Evolutionary conservation across 2,888 invertebrate species (phyloP).

Genomic region (Cacoxenus indagator): DNA sequence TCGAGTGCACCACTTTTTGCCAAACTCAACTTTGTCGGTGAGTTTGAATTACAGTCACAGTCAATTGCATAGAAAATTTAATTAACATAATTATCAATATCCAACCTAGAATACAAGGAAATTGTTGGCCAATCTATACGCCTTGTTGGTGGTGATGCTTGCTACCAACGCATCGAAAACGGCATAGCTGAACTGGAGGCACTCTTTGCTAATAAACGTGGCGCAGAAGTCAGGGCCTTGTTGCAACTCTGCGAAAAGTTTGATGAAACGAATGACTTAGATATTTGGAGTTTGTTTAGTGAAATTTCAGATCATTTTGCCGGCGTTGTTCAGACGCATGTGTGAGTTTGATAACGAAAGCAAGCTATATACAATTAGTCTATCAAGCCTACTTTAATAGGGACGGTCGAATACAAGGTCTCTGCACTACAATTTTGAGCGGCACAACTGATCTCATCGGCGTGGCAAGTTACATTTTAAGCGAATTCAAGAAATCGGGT

Average conservation of each 20-base stretch:
- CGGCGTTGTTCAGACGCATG: slow-evolving; percentile 63
- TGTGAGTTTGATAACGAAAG: slow-evolving; percentile 41
- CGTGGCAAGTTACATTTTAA: slow-evolving; percentile 49
- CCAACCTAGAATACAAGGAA: slow-evolving; percentile 66
- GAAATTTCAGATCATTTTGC: slow-evolving; percentile 66
- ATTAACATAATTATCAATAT: not conserved
- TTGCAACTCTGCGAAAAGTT: slow-evolving; percentile 65
- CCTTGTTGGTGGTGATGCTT: slow-evolving; percentile 60
- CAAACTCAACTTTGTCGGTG: slow-evolving; percentile 74
- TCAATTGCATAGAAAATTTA: not conserved
- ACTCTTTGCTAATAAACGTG: slow-evolving; percentile 55
- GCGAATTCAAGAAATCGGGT: slow-evolving; percentile 31
- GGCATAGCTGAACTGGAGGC: slow-evolving; percentile 63
- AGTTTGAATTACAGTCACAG: too few relatives aligned
- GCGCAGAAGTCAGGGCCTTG: slow-evolving; percentile 54
- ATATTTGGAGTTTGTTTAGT: slow-evolving; percentile 65
- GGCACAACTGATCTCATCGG: slow-evolving; percentile 56
- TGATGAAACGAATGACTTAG: slow-evolving; percentile 59
- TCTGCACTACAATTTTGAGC: slow-evolving; percentile 54
- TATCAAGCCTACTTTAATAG: slow-evolving; percentile 34
- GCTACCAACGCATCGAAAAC: slow-evolving; percentile 62
- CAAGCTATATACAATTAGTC: not conserved
- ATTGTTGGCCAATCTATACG: slow-evolving; percentile 64
- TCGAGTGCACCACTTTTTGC: slow-evolving; percentile 79
- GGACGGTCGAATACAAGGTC: slow-evolving; percentile 55